Conservation (phyloP, 2,113 vertebrate genomes). For the Corythoichthys intestinalis region DNA sequence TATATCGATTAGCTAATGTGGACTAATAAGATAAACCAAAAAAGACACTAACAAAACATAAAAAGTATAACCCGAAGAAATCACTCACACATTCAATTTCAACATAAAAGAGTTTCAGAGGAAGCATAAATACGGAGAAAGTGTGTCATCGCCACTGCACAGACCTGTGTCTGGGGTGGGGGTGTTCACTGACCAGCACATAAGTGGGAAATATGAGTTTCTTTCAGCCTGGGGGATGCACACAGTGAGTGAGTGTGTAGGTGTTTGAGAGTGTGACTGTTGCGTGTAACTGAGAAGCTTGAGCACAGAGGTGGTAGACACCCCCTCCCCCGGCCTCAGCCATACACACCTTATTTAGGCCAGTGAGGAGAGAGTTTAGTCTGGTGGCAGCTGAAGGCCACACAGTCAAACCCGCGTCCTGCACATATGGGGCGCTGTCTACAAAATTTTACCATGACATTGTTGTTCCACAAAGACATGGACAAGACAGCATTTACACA, state of each 20-base stretch:
- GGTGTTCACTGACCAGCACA: constrained; percentile 11
- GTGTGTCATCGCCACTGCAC: background rate
- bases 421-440: background rate
- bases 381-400: constrained; percentile 24
- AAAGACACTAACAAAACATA: no score
- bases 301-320: background rate
- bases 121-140: background rate
- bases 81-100: background rate
- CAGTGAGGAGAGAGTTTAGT: constrained; percentile 21
- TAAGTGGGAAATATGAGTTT: constrained; percentile 23
- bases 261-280: background rate
- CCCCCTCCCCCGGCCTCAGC: background rate
- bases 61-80: no score
- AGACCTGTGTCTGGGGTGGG: background rate
- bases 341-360: constrained; percentile 17
- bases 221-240: constrained; percentile 10
- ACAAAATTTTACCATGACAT: no score
- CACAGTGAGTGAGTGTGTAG: background rate
- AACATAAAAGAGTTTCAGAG: background rate
- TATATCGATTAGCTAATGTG: no score
- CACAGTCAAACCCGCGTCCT: background rate
- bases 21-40: no score
- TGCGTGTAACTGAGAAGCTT: constrained; percentile 12
- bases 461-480: no score
- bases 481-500: no score